These are phyloP conservation scores for Mythimna impura DNA, from an alignment of 2,888 invertebrate species.

Conservation along the genomic window DNA sequence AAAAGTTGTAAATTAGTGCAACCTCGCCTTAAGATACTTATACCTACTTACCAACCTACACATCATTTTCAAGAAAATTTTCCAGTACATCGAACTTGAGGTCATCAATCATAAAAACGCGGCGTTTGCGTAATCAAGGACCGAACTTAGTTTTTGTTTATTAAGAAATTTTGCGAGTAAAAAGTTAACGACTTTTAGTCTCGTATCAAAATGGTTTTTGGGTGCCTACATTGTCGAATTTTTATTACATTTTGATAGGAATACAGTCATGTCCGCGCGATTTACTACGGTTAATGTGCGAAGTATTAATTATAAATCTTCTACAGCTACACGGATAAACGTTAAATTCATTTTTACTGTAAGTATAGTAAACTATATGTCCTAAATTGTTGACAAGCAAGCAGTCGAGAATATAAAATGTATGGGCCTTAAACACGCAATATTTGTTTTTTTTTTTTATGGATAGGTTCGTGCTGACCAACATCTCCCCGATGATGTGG, in stretches of 20 bases:
- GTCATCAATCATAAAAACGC: conserved; percentile 64
- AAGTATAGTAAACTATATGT: conserved; percentile 25
- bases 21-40: not conserved
- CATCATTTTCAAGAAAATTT: conserved; percentile 23
- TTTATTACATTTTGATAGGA: conserved; percentile 58
- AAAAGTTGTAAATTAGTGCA: too few relatives aligned
- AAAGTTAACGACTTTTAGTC: conserved; percentile 55
- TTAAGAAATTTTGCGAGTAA: conserved; percentile 47
- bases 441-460: conserved; percentile 14
- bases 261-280: conserved; percentile 40
- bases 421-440: conserved; percentile 43
- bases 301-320: conserved; percentile 18
- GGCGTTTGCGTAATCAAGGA: conserved; percentile 50
- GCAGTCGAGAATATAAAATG: conserved; percentile 22
- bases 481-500: too few relatives aligned
- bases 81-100: conserved; percentile 54
- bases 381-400: conserved; percentile 48
- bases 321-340: conserved; percentile 3
- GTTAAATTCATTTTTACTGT: conserved; percentile 32
- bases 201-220: conserved; percentile 29
- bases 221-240: conserved; percentile 38
- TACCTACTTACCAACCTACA: not conserved
- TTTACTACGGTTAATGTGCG: conserved; percentile 36
- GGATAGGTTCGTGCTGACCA: not conserved
- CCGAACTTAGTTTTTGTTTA: conserved; percentile 60